Conservation (phyloP, 2,797 vertebrate species). For the Melopsittacus undulatus region DNA sequence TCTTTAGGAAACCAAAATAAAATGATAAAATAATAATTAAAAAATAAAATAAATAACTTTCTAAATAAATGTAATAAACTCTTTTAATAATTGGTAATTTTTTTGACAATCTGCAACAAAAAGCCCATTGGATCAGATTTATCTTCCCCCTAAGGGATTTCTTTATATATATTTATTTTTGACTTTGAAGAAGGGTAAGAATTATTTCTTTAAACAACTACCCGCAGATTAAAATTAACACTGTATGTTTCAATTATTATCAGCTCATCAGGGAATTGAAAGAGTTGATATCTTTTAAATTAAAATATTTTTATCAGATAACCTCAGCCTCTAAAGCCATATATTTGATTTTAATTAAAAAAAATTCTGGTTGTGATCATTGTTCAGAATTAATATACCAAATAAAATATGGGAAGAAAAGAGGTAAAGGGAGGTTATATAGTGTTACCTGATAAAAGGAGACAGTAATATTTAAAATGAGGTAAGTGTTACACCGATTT, state of each 20-base stretch:
- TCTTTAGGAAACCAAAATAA: neutral
- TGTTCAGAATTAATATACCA: conserved; percentile 79
- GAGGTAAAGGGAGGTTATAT: conserved; percentile 81
- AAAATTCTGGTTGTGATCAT: conserved; percentile 79
- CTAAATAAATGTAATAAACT: neutral
- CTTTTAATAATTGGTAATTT: neutral
- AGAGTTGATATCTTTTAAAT: conserved; percentile 66
- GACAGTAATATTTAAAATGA: conserved; percentile 88
- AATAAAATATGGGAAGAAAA: conserved; percentile 82
- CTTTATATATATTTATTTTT: conserved; percentile 4
- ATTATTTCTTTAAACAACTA: conserved; percentile 15
- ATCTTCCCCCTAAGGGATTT: neutral
- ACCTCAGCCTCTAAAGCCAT: conserved; percentile 76
- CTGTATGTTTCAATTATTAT: conserved; percentile 57
- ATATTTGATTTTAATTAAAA: conserved; percentile 81
- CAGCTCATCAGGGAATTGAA: conserved; percentile 45
- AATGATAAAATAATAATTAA: neutral
- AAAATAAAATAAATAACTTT: neutral
- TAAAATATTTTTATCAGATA: conserved; percentile 79
- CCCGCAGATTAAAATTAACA: conserved; percentile 50
- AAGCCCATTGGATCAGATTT: rapidly evolving
- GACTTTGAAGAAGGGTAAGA: neutral
- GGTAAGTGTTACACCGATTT: conserved; percentile 85
- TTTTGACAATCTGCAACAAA: neutral
- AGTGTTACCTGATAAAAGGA: conserved; percentile 87